A percentile compares a stretch with the other conserved stretches of the same genome.
phyloP scores from a whole-genome alignment of 1,140 invertebrate genomes.

The Saccostrea echinata region DNA sequence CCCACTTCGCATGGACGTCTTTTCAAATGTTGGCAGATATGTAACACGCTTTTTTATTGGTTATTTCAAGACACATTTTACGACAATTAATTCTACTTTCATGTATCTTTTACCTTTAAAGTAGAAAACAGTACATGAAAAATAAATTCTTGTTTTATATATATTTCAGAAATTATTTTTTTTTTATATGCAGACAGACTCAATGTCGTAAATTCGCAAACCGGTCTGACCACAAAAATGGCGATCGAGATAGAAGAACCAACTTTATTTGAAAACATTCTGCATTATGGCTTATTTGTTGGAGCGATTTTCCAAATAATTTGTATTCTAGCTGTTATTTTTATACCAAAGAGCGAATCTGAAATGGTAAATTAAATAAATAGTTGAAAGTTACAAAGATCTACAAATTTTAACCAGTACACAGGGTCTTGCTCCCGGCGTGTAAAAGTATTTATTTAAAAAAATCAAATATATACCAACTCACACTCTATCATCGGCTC shows the following conservation, averaged over 20 bases:
- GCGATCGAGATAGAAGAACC: conserved; percentile 72
- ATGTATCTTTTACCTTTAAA: no score
- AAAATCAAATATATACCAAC: no score
- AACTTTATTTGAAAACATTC: conserved; percentile 85
- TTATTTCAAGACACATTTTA: not conserved
- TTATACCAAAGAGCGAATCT: conserved; percentile 80
- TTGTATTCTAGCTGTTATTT: conserved; percentile 85
- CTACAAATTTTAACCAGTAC: no score
- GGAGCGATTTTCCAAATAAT: conserved; percentile 86
- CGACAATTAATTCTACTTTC: not conserved
- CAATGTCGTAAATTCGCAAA: not conserved
- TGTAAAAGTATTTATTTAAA: no score
- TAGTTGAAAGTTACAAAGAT: not conserved
- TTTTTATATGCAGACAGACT: no score
- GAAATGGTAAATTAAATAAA: conserved; percentile 62
- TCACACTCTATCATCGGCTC: no score
- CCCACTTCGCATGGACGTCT: not conserved
- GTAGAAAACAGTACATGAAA: no score
- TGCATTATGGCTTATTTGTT: conserved; percentile 85
- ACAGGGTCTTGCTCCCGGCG: no score
- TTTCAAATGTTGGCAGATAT: not conserved
- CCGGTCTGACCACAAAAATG: conserved; percentile 56
- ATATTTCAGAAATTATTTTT: no score
- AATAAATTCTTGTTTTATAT: no score
- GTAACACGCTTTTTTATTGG: not conserved